A percentile compares a stretch with the other conserved stretches of the same genome.
phyloP scores from a whole-genome alignment of 2,113 vertebrate genomes.

The Epinephelus lanceolatus region DNA sequence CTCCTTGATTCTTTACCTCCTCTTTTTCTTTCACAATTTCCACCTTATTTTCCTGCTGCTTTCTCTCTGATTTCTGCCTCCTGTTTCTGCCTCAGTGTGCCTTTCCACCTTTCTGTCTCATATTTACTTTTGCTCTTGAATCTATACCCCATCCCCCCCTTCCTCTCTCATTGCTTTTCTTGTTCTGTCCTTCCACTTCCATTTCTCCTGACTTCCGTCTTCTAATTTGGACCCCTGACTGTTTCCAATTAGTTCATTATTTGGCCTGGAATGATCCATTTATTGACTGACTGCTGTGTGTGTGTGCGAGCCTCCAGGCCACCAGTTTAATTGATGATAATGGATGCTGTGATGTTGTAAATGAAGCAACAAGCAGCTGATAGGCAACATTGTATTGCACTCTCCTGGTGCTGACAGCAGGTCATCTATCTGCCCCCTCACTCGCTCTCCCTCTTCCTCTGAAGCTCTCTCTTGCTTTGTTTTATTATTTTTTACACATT shows the following conservation, averaged over 20 bases:
- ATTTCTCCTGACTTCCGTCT: not conserved
- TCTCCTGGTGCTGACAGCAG: not conserved
- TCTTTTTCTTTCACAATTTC: not conserved
- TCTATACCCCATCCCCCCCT: not conserved
- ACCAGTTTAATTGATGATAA: constrained; percentile 57
- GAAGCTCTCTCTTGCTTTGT: too few relatives aligned
- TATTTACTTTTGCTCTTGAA: not conserved
- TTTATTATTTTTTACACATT: not conserved
- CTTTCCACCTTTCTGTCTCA: not conserved
- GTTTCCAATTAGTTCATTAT: constrained; percentile 57
- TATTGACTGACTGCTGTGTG: constrained; percentile 37
- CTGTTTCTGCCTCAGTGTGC: not conserved
- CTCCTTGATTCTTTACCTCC: constrained; percentile 6
- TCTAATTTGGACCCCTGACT: constrained; percentile 33
- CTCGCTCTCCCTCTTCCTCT: not conserved
- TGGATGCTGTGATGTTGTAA: constrained; percentile 37
- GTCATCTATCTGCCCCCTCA: not conserved
- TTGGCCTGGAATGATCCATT: constrained; percentile 57
- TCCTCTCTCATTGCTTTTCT: not conserved
- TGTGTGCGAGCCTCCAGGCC: not conserved
- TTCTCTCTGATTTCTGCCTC: not conserved
- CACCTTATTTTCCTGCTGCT: not conserved
- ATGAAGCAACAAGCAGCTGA: constrained; percentile 37
- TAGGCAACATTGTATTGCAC: not conserved
- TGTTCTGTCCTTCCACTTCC: not conserved